phyloP scores from a whole-genome alignment of 2,888 invertebrate genomes.

The Aphidoletes aphidimyza region DNA sequence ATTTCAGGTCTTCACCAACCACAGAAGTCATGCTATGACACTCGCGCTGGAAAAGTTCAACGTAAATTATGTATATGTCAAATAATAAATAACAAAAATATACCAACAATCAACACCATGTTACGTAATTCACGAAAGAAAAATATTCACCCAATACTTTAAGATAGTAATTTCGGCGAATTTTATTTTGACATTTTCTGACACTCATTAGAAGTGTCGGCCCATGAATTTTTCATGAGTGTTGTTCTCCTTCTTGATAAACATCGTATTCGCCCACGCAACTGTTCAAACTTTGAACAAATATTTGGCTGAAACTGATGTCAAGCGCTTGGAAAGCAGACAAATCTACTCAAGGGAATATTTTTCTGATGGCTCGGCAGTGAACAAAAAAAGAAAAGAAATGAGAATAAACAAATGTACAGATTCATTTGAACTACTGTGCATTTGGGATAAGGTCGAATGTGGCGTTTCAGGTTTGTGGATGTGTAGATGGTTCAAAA shows the following conservation, averaged over 20 bases:
- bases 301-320: neutral
- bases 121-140: no score
- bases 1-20: no score
- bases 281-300: neutral
- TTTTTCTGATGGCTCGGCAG: neutral
- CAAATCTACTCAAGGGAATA: neutral
- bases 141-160: neutral
- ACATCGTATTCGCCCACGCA: neutral
- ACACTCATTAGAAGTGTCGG: slow-evolving; percentile 20
- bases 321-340: neutral
- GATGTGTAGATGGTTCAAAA: neutral
- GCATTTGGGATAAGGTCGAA: neutral
- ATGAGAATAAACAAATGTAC: neutral
- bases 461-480: neutral
- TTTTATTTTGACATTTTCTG: neutral
- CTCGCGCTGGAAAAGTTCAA: no score
- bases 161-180: neutral
- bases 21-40: no score
- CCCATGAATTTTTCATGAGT: neutral
- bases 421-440: neutral
- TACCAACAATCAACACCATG: no score
- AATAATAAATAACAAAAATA: no score
- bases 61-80: no score
- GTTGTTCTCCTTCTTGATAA: neutral
- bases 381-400: neutral